These are phyloP conservation scores for Mesocricetus auratus DNA, from an alignment of 2,113 vertebrate species.

Conservation along the genomic window DNA sequence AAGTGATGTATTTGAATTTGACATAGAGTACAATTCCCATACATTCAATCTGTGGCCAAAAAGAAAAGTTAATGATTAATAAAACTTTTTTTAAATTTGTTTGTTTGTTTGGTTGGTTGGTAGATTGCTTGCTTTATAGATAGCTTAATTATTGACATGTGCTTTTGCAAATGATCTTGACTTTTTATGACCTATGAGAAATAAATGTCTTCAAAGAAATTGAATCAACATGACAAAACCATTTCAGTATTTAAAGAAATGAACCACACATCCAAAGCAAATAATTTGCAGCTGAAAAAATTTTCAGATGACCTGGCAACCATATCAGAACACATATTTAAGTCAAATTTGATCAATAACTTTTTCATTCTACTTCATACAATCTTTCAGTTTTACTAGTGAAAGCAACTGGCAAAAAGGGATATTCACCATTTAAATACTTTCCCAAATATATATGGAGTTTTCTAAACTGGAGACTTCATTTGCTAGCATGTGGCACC, in stretches of 20 bases:
- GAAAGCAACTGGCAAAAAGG: not conserved
- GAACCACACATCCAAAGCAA: not conserved
- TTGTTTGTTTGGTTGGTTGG: not conserved
- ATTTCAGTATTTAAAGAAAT: not conserved
- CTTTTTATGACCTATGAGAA: not conserved
- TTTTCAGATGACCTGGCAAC: not conserved
- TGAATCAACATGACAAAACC: not conserved
- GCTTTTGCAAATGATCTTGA: not conserved
- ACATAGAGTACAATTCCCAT: not conserved
- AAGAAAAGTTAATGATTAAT: slow-evolving; percentile 1
- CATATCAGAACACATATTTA: not conserved
- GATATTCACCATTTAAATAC: not conserved
- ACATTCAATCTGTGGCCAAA: not conserved
- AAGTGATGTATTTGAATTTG: not conserved
- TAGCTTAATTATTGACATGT: not conserved
- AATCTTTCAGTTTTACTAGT: not conserved
- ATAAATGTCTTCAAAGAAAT: not conserved
- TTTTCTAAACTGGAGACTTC: not conserved
- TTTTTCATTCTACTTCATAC: not conserved
- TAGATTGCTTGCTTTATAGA: not conserved
- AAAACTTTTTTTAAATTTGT: not conserved
- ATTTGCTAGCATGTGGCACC: not conserved
- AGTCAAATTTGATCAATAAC: not conserved
- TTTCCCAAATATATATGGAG: not conserved
- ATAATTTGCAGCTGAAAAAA: not conserved